A percentile compares a stretch with the other conserved stretches of the same genome.
Conservation (phyloP, 2,888 invertebrate genomes). For the Fragum fragum region DNA sequence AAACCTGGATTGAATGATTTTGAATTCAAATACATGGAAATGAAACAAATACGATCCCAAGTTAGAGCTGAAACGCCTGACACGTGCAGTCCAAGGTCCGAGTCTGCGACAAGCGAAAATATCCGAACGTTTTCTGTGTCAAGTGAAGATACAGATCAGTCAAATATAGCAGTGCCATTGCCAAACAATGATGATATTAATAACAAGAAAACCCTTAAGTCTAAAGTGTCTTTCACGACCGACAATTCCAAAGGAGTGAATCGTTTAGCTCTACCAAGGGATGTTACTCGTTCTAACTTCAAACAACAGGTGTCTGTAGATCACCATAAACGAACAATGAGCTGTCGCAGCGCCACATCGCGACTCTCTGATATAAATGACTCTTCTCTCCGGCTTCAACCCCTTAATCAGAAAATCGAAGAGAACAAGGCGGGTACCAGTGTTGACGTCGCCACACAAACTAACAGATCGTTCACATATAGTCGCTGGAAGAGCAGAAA, state of each 20-base stretch:
- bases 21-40: constrained; percentile 14
- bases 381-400: background rate
- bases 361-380: constrained; percentile 1
- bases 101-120: constrained; percentile 28
- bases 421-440: background rate
- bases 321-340: background rate
- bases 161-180: background rate
- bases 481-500: constrained; percentile 28
- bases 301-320: constrained; percentile 1
- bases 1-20: background rate
- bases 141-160: constrained; percentile 46
- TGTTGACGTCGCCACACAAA: constrained; percentile 48
- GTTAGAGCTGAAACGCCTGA: constrained; percentile 14
- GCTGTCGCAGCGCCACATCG: background rate
- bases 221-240: constrained; percentile 50
- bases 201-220: constrained; percentile 11
- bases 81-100: constrained; percentile 31
- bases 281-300: constrained; percentile 9
- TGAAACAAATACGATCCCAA: background rate
- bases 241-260: background rate
- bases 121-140: constrained; percentile 35
- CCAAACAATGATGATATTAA: constrained; percentile 17
- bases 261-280: constrained; percentile 4
- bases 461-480: constrained; percentile 54
- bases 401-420: background rate